Evolutionary conservation across 2,888 invertebrate genomes (phyloP).

Genomic region (Noctua janthe): DNA sequence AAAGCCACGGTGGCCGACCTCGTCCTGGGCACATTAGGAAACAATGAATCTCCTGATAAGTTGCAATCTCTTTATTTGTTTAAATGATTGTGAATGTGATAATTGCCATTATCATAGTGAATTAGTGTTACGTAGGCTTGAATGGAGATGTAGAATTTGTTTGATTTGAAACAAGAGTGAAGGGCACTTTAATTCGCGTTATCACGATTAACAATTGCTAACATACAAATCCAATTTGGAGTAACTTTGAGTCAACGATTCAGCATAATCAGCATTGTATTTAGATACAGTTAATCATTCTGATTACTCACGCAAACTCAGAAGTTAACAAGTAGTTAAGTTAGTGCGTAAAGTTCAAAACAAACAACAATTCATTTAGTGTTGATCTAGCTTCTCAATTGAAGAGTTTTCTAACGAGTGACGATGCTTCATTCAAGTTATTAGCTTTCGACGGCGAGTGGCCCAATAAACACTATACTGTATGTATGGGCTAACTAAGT

Average conservation of each 20-base stretch:
- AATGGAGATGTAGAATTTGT: background rate
- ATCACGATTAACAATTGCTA: background rate
- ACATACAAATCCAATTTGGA: background rate
- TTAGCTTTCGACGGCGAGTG: constrained; percentile 59
- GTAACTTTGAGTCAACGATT: constrained; percentile 2
- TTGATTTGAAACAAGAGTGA: background rate
- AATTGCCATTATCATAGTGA: background rate
- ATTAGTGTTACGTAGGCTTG: background rate
- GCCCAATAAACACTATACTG: constrained; percentile 56
- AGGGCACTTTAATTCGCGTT: background rate
- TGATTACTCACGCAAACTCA: constrained; percentile 6
- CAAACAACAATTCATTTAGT: constrained; percentile 45
- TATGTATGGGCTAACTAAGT: constrained; percentile 36
- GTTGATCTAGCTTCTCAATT: constrained; percentile 62
- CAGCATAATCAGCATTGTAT: background rate
- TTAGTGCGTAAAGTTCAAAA: constrained; percentile 46
- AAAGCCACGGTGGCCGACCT: background rate
- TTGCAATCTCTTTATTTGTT: background rate
- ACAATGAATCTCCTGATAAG: background rate
- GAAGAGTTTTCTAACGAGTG: constrained; percentile 50
- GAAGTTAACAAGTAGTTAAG: constrained; percentile 36
- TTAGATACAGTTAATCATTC: background rate
- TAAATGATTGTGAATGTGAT: constrained; percentile 11
- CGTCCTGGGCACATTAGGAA: background rate
- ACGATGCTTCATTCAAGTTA: constrained; percentile 63